phyloP scores from a whole-genome alignment of 1,140 invertebrate genomes.

The Atopsyche davidsoni region DNA sequence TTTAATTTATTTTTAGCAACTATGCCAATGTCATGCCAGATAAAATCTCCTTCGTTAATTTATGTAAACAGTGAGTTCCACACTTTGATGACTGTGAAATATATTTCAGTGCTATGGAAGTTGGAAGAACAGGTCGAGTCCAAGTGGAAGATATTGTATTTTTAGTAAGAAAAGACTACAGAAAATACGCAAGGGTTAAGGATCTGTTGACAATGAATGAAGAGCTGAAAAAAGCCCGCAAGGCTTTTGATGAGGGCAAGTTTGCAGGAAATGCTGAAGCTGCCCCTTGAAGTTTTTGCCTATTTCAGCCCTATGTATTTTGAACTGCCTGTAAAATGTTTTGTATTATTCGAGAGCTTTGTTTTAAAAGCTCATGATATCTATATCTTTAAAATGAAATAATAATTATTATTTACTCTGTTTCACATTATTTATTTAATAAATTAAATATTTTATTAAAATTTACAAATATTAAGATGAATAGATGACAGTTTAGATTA shows the following conservation, averaged over 20 bases:
- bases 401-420: too few relatives aligned
- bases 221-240: constrained; percentile 96
- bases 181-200: constrained; percentile 97
- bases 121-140: constrained; percentile 88
- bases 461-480: too few relatives aligned
- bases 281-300: constrained; percentile 15
- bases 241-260: constrained; percentile 99
- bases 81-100: neutral
- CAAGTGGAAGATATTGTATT: constrained; percentile 98
- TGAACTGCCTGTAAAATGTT: too few relatives aligned
- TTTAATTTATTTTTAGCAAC: constrained; percentile 5
- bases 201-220: constrained; percentile 98
- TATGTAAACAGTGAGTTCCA: neutral
- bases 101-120: constrained; percentile 86
- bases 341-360: too few relatives aligned
- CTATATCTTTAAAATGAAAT: too few relatives aligned
- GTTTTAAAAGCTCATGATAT: too few relatives aligned
- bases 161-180: constrained; percentile 92
- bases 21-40: neutral
- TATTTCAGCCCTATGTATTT: too few relatives aligned
- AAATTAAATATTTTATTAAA: too few relatives aligned
- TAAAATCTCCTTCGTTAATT: neutral
- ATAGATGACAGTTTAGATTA: too few relatives aligned
- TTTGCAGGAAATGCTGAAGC: constrained; percentile 53
- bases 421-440: too few relatives aligned